Base-by-base conservation (phyloP, 2,113 vertebrate species). In the Talpa occidentalis region DNA sequence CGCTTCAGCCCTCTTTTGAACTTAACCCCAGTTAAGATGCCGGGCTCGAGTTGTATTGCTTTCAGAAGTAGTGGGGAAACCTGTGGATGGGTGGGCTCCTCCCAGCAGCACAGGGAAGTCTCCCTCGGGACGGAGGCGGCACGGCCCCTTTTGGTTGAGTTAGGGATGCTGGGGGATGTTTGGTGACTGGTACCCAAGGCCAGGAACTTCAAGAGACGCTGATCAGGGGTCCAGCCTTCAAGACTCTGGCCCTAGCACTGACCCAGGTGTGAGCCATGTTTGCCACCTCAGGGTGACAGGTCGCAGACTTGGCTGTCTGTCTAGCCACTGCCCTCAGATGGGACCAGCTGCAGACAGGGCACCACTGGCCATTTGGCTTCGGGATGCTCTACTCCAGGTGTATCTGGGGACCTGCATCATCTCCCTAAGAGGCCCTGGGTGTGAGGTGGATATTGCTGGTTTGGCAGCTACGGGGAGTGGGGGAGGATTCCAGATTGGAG, bases 171-270 rank as follows among this genome's bases (percentile, higher is more conserved):
- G 44, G 26, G 12, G 22, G 30, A n/a, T n/a, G 14, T 60, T 79
- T 67, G 73, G 66, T 67, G 72, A 88, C 64, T 95, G 54, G 42
- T 40, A 47, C 26, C 56, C 37, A 73, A 42, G 54, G 40, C 66
- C 66, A 91, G 74, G 64, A 66, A 70, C 56, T 93, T 77, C 77
- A 37, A 40, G 85, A 94, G 88, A 94, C 78, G 52, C 69, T 42
- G 54, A 11, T 17, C 60, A 37, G 47, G 66, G 49, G 56, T 21
- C 47, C 56, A 24, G 62, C 19, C 32, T 59, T 56, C 28, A 3
- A 30, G 67, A 54, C 44, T 60, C 17, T 26, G n/a, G 47, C 42
- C 80, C 74, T 37, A 10, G 72, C 64, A 24, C 37, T 81, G 69
- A 77, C 40, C 14, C 35, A 56, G 49, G 19, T 35, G n/a, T 89